These are phyloP conservation scores for Odocoileus hemionus DNA, from an alignment of 2,113 vertebrate species.

Conservation along the genomic window DNA sequence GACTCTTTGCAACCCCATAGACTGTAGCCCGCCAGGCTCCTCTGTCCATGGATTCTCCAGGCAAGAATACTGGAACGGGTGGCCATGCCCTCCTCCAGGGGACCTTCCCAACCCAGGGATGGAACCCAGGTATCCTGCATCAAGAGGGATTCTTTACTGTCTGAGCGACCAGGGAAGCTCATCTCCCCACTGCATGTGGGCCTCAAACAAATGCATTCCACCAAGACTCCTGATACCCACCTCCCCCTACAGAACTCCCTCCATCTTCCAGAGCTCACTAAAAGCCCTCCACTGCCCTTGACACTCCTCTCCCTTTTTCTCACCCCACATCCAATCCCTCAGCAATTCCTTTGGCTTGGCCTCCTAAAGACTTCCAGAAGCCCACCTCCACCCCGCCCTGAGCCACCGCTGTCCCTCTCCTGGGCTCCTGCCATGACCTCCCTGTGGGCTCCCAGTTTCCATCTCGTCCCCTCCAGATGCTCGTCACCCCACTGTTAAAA, in stretches of 20 bases:
- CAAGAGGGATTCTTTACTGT: background rate
- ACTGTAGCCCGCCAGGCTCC: background rate
- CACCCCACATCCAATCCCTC: background rate
- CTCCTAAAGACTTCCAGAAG: background rate
- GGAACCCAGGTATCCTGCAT: background rate
- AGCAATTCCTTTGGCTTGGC: background rate
- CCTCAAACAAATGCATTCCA: background rate
- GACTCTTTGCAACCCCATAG: background rate
- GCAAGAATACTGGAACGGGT: background rate
- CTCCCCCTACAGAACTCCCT: background rate
- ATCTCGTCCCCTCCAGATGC: background rate
- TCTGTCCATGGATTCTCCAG: background rate
- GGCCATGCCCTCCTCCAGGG: background rate
- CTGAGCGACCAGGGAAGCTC: background rate
- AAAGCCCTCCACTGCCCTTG: background rate
- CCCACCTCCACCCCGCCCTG: background rate
- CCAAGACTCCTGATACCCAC: background rate
- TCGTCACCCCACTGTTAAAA: background rate
- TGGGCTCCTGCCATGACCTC: background rate
- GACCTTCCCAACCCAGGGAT: background rate
- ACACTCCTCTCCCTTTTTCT: background rate
- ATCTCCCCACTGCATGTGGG: background rate
- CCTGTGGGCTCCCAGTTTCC: background rate
- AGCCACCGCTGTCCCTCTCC: background rate
- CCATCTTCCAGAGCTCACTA: background rate